Evolutionary conservation across 1,140 invertebrate species (phyloP).

Genomic region (Geopemphigus sp.): DNA sequence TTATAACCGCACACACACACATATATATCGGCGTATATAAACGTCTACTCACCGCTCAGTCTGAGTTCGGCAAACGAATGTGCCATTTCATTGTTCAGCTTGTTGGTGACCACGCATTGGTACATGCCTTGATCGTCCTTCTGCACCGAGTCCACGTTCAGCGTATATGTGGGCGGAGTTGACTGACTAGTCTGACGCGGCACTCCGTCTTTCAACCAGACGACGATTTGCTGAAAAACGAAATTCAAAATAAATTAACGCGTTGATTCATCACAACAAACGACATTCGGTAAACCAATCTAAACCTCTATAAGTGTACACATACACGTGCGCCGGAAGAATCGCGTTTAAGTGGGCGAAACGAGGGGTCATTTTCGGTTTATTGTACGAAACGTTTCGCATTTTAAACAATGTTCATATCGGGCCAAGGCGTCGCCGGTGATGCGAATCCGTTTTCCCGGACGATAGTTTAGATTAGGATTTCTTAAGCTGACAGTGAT

Average conservation of each 20-base stretch:
- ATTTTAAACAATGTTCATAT: no score
- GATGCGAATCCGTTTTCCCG: no score
- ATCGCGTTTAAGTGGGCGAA: no score
- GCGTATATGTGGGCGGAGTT: constrained; percentile 32
- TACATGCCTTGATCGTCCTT: constrained; percentile 61
- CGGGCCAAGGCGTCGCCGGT: no score
- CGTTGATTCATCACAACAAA: background rate
- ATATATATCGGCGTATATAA: background rate
- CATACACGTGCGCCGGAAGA: no score
- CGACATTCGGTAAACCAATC: no score
- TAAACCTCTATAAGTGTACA: no score
- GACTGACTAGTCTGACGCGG: background rate
- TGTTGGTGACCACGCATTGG: constrained; percentile 59
- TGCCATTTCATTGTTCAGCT: constrained; percentile 58
- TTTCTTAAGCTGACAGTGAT: no score
- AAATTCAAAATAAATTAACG: background rate
- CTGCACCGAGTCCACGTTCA: constrained; percentile 52
- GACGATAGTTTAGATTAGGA: no score
- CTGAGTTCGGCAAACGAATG: constrained; percentile 56
- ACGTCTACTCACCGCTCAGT: constrained; percentile 57
- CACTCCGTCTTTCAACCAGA: constrained; percentile 29
- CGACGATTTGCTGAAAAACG: constrained; percentile 20
- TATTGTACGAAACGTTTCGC: no score
- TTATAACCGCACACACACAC: no score
- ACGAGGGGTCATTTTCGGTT: no score